Conservation (phyloP, 2,797 vertebrate species). For the Pempheris klunzingeri region DNA sequence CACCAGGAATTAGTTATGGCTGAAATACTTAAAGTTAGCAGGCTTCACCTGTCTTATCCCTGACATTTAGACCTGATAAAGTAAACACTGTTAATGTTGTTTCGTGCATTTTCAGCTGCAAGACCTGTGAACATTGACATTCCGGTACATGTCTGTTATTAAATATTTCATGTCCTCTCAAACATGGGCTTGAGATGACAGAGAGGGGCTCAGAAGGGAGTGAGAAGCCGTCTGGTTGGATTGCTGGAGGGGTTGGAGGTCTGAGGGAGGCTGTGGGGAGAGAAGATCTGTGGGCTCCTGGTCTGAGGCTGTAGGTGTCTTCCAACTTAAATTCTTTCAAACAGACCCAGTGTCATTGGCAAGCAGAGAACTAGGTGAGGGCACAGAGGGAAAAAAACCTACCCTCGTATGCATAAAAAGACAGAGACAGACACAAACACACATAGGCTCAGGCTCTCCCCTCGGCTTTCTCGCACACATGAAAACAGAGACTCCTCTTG, state of each 20-base stretch:
- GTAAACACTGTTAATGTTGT: slow-evolving; percentile 1
- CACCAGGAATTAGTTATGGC: not conserved
- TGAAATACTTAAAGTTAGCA: slow-evolving; percentile 1
- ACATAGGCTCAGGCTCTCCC: not conserved
- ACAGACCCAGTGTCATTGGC: slow-evolving; percentile 43
- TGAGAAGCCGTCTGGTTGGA: slow-evolving; percentile 35
- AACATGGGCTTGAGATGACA: slow-evolving; percentile 49
- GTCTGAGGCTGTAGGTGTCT: slow-evolving; percentile 39
- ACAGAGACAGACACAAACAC: slow-evolving; percentile 44
- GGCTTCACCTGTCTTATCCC: not conserved
- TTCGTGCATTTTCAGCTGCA: not conserved
- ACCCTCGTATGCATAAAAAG: slow-evolving; percentile 40
- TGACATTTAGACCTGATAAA: slow-evolving; percentile 11
- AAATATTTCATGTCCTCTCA: slow-evolving; percentile 62
- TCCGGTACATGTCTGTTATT: slow-evolving; percentile 39
- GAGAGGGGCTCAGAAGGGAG: slow-evolving; percentile 28
- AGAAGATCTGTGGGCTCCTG: slow-evolving; percentile 54
- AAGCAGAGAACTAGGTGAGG: slow-evolving; percentile 40
- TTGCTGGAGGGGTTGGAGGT: slow-evolving; percentile 48
- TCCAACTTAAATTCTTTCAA: slow-evolving; percentile 60
- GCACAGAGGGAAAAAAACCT: slow-evolving; percentile 30
- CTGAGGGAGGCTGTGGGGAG: slow-evolving; percentile 23
- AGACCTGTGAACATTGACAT: slow-evolving; percentile 41
- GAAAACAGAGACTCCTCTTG: slow-evolving; percentile 38
- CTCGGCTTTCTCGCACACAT: slow-evolving; percentile 13